phyloP scores from a whole-genome alignment of 2,888 invertebrate species.

The Sarcophaga subvicina region DNA sequence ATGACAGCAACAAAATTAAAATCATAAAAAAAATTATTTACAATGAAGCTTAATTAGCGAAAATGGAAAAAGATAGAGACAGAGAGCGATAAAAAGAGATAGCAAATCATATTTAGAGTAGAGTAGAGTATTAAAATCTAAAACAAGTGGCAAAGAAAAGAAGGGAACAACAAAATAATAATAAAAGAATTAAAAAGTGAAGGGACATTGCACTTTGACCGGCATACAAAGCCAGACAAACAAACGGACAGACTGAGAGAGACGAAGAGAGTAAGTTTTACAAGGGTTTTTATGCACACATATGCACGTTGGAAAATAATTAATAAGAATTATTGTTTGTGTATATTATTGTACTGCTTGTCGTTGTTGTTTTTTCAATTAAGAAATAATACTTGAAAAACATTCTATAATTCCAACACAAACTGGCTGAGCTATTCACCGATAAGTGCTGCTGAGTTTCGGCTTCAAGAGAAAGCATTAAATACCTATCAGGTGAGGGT shows the following conservation, averaged over 20 bases:
- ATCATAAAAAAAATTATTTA: slow-evolving; percentile 50
- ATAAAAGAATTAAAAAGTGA: slow-evolving; percentile 55
- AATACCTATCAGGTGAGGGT: too few species aligned
- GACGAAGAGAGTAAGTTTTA: neutral
- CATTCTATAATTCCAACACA: too few species aligned
- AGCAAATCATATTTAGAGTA: neutral
- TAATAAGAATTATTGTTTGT: too few species aligned
- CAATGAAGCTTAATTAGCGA: slow-evolving; percentile 63
- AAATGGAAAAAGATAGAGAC: slow-evolving; percentile 4
- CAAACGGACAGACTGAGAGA: slow-evolving; percentile 2
- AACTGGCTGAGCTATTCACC: too few species aligned
- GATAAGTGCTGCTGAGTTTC: too few species aligned
- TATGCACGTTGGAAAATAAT: too few species aligned
- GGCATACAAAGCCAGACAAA: slow-evolving; percentile 11
- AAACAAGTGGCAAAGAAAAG: neutral
- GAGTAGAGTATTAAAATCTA: neutral
- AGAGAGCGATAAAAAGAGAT: neutral
- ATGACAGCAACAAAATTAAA: slow-evolving; percentile 59
- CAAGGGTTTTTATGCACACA: too few species aligned
- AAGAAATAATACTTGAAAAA: too few species aligned
- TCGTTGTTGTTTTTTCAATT: too few species aligned
- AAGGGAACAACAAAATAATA: neutral
- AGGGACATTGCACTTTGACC: slow-evolving; percentile 69
- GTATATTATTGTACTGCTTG: too few species aligned
- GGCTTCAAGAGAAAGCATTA: too few species aligned